Evolutionary conservation across 2,888 invertebrate species (phyloP).

Genomic region (Trachelus tabidus): DNA sequence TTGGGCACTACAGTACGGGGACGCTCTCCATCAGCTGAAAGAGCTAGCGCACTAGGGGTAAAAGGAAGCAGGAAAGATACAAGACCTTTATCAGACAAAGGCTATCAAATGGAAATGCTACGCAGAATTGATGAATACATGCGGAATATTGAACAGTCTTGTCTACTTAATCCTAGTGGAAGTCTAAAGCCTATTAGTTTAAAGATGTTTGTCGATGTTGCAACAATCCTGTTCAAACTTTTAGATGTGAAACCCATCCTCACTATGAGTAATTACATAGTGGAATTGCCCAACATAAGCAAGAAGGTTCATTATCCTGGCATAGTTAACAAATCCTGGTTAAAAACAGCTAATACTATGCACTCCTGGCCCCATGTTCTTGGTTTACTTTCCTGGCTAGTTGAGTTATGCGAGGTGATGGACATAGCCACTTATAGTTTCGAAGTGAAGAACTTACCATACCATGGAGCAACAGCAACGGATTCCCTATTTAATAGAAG

Average conservation of each 20-base stretch:
- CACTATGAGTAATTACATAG: constrained; percentile 52
- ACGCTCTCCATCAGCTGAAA: constrained; percentile 54
- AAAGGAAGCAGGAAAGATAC: constrained; percentile 53
- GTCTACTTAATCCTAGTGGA: constrained; percentile 49
- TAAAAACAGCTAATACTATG: constrained; percentile 71
- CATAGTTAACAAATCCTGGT: constrained; percentile 70
- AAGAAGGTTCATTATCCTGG: constrained; percentile 71
- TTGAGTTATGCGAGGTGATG: constrained; percentile 66
- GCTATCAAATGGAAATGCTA: constrained; percentile 52
- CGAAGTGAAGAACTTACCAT: constrained; percentile 48
- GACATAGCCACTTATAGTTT: constrained; percentile 51
- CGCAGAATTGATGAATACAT: constrained; percentile 54
- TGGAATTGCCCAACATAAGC: constrained; percentile 68
- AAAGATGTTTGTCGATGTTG: constrained; percentile 55
- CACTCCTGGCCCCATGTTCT: constrained; percentile 72
- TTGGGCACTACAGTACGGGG: constrained; percentile 26
- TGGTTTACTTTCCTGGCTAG: constrained; percentile 69
- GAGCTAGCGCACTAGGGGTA: constrained; percentile 39
- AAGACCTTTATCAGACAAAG: constrained; percentile 53
- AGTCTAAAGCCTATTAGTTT: constrained; percentile 55
- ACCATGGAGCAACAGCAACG: constrained; percentile 33
- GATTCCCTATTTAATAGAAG: constrained; percentile 29
- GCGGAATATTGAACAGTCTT: constrained; percentile 30
- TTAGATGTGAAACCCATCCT: constrained; percentile 46
- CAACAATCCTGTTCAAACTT: constrained; percentile 44